Conservation (phyloP, 2,888 invertebrate genomes). For the Coremacera marginata region DNA sequence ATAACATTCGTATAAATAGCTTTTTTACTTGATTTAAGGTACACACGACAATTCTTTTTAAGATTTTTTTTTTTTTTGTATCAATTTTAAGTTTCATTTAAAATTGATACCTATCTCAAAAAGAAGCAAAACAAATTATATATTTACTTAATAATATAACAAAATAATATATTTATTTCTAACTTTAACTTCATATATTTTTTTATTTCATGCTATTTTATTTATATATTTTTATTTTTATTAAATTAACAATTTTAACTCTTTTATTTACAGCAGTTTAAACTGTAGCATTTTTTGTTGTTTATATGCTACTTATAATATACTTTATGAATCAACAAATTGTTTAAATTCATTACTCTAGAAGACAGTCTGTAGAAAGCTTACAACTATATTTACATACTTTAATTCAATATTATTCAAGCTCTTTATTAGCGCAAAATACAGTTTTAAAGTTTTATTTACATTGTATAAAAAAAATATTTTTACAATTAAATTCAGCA, state of each 20-base stretch:
- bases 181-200: not conserved
- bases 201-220: no score
- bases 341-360: conserved; percentile 60
- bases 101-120: conserved; percentile 30
- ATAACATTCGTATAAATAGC: not conserved
- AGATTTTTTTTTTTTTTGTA: conserved; percentile 17
- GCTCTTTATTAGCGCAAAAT: not conserved
- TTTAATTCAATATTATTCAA: not conserved
- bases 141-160: not conserved
- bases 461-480: not conserved
- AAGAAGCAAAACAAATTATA: conserved; percentile 28
- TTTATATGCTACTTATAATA: no score
- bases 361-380: conserved; percentile 59
- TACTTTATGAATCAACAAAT: not conserved
- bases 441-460: not conserved
- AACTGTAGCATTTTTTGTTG: no score
- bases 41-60: conserved; percentile 57
- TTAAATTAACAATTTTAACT: not conserved
- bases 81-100: conserved; percentile 13
- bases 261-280: not conserved
- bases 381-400: not conserved
- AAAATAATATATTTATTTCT: not conserved
- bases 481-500: not conserved
- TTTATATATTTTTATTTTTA: no score
- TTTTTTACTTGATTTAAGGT: conserved; percentile 53